Conservation (phyloP, 2,797 vertebrate genomes). For the Lepilemur septentrionalis region DNA sequence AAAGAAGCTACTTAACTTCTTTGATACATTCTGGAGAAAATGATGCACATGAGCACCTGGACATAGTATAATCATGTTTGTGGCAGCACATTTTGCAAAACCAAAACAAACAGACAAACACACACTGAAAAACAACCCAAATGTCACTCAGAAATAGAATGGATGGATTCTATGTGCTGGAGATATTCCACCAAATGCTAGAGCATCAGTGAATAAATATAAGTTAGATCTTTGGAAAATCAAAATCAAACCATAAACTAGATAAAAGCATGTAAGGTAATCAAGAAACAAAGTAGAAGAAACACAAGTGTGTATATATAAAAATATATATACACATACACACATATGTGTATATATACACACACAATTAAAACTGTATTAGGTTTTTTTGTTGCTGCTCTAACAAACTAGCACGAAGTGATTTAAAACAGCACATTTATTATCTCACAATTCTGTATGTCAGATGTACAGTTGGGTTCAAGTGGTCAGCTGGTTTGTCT, state of each 20-base stretch:
- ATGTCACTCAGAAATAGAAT: not conserved
- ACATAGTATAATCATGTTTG: not conserved
- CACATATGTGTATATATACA: not conserved
- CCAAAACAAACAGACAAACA: not conserved
- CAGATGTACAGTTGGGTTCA: not conserved
- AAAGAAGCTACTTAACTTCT: not conserved
- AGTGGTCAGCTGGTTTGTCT: not conserved
- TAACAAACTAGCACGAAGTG: not conserved
- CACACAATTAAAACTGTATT: not conserved
- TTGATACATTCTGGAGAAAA: not conserved
- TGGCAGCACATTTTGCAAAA: conserved; percentile 13
- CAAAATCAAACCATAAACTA: not conserved
- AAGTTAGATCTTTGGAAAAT: not conserved
- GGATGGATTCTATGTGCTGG: not conserved
- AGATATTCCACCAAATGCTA: not conserved
- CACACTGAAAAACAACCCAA: not conserved
- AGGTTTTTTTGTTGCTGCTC: not conserved
- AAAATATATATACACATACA: too few species aligned
- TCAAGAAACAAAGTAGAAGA: not conserved
- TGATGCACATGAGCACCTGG: not conserved
- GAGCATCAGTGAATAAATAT: not conserved
- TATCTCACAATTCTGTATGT: not conserved
- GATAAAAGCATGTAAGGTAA: not conserved
- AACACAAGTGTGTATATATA: not conserved
- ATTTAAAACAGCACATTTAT: not conserved